Base-by-base conservation (phyloP, 2,888 invertebrate genomes). In the Fissipunctia ypsillon region DNA sequence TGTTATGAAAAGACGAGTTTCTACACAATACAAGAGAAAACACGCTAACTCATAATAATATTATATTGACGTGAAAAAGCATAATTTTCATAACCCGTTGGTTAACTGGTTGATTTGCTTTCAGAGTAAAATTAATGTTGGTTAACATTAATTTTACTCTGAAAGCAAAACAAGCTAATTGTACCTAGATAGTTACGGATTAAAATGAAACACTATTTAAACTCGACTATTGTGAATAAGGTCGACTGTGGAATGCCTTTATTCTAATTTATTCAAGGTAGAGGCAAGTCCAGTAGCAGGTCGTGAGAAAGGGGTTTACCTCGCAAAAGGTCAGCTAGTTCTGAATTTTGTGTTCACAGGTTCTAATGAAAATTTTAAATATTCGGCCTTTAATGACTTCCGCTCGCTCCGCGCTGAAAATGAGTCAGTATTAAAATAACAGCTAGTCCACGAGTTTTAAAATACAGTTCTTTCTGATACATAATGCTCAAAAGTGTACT, bases 211-310 rank as follows among this genome's bases (percentile, higher is more conserved):
- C 54, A 60, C 48, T 60, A 50, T 75, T 74, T 64, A 22, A 54
- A 43, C 64, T n/a, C 16, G 2, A 50, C 59, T 71, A 19, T 56
- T 56, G 28, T 54, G 56, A 67, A 52, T 65, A 43, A 70, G 45
- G 59, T 71, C 12, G 38, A 28, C 60, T 61, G 50, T 66, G 65
- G 76, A 76, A 59, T 56, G 43, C 31, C 66, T 67, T 56, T 73
- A 28, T 31, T 65, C 48, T 68, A 73, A 73, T 78, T 78, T 68
- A 78, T 78, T 78, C 66, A 73, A 67, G 22, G 59, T 38, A 69
- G 28, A 52, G 16, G 52, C 60, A 73, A 45, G 31, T 77, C 56
- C 31, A 50, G 43, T 28, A 52, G 35, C 35, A 65, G 60, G 35
- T 61, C n/a, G 22, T 35, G 73, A 43, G 28, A 73, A 69, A 66